Evolutionary conservation across 2,797 vertebrate genomes (phyloP).

Genomic region (Sebastes hubbsi): DNA sequence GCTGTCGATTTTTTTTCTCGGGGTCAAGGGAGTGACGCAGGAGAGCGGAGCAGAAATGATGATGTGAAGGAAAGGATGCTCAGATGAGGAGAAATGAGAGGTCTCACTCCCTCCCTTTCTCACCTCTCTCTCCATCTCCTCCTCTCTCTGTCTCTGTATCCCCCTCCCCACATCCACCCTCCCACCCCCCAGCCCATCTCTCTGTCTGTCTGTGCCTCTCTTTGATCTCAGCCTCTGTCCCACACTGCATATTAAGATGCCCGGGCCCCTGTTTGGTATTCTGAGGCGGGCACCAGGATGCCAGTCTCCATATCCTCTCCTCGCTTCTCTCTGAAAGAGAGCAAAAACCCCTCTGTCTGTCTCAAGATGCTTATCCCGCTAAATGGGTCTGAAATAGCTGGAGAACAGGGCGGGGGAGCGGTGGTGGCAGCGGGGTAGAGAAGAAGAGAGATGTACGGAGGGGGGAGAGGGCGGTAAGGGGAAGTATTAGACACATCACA

Average conservation of each 20-base stretch:
- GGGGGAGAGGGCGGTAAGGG: constrained; percentile 42
- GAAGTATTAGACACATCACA: constrained; percentile 74
- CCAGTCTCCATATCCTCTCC: constrained; percentile 82
- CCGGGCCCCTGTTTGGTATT: constrained; percentile 81
- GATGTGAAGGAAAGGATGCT: constrained; percentile 73
- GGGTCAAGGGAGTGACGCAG: constrained; percentile 74
- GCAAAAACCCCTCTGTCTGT: constrained; percentile 80
- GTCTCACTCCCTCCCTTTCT: constrained; percentile 57
- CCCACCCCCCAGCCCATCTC: constrained; percentile 58
- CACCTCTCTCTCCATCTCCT: constrained; percentile 49
- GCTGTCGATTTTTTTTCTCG: constrained; percentile 64
- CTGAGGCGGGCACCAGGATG: constrained; percentile 77
- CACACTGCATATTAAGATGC: constrained; percentile 83
- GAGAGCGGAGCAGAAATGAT: constrained; percentile 66
- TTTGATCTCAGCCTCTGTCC: constrained; percentile 82
- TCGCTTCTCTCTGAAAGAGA: constrained; percentile 78
- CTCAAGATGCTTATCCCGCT: constrained; percentile 83
- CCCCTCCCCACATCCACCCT: neutral
- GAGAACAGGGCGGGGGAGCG: constrained; percentile 69
- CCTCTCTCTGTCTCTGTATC: constrained; percentile 28
- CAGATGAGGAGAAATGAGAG: constrained; percentile 69
- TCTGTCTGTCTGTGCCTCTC: constrained; percentile 77
- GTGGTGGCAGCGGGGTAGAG: constrained; percentile 44
- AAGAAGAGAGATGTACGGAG: constrained; percentile 35
- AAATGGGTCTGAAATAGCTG: constrained; percentile 83